A percentile compares a stretch with the other conserved stretches of the same genome.
Evolutionary conservation across 2,797 vertebrate species (phyloP).

Genomic region (Muscicapa striata): DNA sequence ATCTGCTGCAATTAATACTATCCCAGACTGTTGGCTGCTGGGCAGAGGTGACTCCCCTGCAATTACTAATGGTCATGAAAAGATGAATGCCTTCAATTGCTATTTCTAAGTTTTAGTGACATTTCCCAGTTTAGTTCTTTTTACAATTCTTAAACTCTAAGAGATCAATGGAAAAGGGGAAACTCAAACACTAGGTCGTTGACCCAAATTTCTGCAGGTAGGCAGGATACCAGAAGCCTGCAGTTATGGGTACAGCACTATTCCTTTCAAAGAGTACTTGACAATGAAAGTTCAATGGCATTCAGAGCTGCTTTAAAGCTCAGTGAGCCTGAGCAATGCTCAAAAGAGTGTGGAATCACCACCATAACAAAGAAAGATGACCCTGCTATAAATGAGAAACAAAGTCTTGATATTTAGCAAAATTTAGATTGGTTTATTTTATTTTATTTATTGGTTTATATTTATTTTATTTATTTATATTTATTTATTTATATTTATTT

Average conservation of each 20-base stretch:
- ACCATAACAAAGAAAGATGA: neutral
- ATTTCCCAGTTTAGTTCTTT: neutral
- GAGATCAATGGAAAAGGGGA: neutral
- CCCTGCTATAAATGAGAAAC: too few species aligned
- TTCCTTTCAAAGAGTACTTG: neutral
- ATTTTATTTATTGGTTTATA: too few species aligned
- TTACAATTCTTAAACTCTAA: neutral
- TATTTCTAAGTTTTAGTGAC: neutral
- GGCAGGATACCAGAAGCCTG: neutral
- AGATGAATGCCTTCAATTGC: neutral
- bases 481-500: too few species aligned
- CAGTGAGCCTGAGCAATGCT: neutral
- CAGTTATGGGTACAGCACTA: neutral
- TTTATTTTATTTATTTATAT: too few species aligned
- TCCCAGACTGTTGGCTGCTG: neutral
- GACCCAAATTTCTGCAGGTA: neutral
- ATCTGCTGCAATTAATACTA: neutral
- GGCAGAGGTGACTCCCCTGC: neutral
- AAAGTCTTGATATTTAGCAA: too few species aligned
- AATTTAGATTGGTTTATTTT: too few species aligned
- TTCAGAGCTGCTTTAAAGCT: neutral
- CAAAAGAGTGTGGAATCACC: neutral
- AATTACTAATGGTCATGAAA: neutral
- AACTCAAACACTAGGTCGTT: neutral
- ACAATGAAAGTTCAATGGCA: neutral